Evolutionary conservation across 1,140 invertebrate species (phyloP).

Genomic region (Drosophila burlai): DNA sequence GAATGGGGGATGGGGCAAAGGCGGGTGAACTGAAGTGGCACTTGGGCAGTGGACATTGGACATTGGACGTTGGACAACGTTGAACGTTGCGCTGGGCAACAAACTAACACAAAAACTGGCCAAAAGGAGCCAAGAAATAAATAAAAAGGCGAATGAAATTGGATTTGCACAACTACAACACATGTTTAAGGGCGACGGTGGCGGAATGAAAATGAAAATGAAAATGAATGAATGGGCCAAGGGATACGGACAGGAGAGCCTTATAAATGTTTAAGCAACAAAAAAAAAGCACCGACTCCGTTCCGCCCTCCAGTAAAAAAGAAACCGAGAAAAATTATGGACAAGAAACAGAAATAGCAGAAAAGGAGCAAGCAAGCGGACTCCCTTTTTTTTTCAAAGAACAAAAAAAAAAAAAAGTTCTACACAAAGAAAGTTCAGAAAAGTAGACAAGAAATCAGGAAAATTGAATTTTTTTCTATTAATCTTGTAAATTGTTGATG

Average conservation of each 20-base stretch:
- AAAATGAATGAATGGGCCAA: conserved; percentile 56
- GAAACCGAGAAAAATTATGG: conserved; percentile 26
- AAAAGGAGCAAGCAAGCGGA: conserved; percentile 6
- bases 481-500: not conserved
- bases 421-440: conserved; percentile 2
- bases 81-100: conserved; percentile 47
- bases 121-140: conserved; percentile 30
- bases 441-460: conserved; percentile 1
- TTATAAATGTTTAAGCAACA: conserved; percentile 52
- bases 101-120: conserved; percentile 32
- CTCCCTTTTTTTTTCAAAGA: conserved; percentile 1
- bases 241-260: conserved; percentile 26
- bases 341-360: conserved; percentile 27
- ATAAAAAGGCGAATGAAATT: conserved; percentile 67
- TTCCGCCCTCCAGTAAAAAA: conserved; percentile 14
- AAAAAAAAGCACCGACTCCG: conserved; percentile 12
- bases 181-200: conserved; percentile 27
- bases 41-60: conserved; percentile 4
- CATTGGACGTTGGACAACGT: conserved; percentile 28
- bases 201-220: conserved; percentile 49
- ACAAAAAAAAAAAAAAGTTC: not conserved
- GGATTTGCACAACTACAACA: conserved; percentile 62
- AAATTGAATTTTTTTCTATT: not conserved
- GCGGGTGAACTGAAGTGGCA: conserved; percentile 16
- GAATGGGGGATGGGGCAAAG: not conserved